Percentiles rank a stretch among this genome's conserved stretches.
Conservation (phyloP, 1,140 invertebrate genomes). For the Drosophila saltans region DNA sequence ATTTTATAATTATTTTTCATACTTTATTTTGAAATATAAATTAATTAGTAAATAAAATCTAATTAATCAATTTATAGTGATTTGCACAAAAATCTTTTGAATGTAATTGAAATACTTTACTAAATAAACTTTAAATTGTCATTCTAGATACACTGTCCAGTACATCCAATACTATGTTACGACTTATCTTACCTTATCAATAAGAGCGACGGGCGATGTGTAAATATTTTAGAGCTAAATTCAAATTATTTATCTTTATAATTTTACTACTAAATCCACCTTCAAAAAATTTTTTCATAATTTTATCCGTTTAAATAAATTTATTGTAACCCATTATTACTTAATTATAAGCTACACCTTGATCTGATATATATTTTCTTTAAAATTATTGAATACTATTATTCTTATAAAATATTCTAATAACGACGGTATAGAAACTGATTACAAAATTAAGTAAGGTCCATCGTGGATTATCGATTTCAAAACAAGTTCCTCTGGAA, state of each 20-base stretch:
- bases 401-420: too few species aligned
- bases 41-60: slow-evolving; percentile 83
- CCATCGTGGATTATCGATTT: too few species aligned
- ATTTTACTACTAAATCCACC: slow-evolving; percentile 47
- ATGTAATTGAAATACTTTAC: slow-evolving; percentile 81
- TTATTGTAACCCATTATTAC: too few species aligned
- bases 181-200: slow-evolving; percentile 85
- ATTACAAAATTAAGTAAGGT: too few species aligned
- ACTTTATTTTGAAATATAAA: slow-evolving; percentile 84
- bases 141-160: slow-evolving; percentile 86
- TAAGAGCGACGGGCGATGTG: slow-evolving; percentile 47
- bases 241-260: slow-evolving; percentile 81
- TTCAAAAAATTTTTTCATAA: slow-evolving; percentile 40
- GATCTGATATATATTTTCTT: too few species aligned
- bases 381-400: too few species aligned
- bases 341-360: too few species aligned
- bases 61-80: slow-evolving; percentile 40
- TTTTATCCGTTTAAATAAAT: slow-evolving; percentile 45
- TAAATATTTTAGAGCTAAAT: slow-evolving; percentile 85
- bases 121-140: too few species aligned
- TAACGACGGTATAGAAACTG: too few species aligned
- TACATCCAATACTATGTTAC: slow-evolving; percentile 88
- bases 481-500: too few species aligned
- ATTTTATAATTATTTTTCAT: slow-evolving; percentile 75
- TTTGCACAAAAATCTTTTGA: slow-evolving; percentile 46